Base-by-base conservation (phyloP, 2,797 vertebrate species). In the Fistularia tabacaria region DNA sequence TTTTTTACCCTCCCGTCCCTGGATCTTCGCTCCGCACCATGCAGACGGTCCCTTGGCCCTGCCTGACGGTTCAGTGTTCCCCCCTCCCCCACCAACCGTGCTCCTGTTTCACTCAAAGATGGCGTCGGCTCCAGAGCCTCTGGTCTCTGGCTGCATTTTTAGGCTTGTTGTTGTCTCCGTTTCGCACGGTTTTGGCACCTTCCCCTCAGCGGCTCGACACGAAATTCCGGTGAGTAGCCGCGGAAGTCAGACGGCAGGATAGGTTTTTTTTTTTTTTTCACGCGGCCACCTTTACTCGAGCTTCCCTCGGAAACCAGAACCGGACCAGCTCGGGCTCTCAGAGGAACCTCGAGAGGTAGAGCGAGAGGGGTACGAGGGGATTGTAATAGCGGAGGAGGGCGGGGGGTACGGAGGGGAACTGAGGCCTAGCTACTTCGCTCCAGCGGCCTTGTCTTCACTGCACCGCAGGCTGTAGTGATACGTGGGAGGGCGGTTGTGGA, bases 61-160 rank as follows among this genome's bases (percentile, higher is more conserved):
- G 81, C 77, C 86, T 81, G 82, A 71, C 85, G 66, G 78, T 78
- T 85, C 81, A 48, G 74, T 74, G 80, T 79, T 81, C 82, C 91
- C 89, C 87, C 89, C 87, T 87, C 87, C 91, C 89, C 89, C 88
- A 85, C 25, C 83, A 80, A 74, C 87, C 76, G 74, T 79, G 91
- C 90, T 91, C 88, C 88, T 86, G 90, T 92, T 91, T 90, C 89
- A 90, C 90, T 92, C 88, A 91, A 92, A 92, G 91, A 92, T 92
- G 91, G 91, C 91, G 91, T 82, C 89, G 83, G 90, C 90, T 90
- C 77, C 73, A 80, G 87, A 91, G 88, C 84, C 86, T 64, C 88
- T 84, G 83, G 78, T 91, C 88, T 88, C 85, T 85, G 90, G 85
- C 89, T 92, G 87, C 89, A 86, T 87, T 92, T 85, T 87, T 76